Conservation (phyloP, 2,113 vertebrate species). For the Ahaetulla prasina region DNA sequence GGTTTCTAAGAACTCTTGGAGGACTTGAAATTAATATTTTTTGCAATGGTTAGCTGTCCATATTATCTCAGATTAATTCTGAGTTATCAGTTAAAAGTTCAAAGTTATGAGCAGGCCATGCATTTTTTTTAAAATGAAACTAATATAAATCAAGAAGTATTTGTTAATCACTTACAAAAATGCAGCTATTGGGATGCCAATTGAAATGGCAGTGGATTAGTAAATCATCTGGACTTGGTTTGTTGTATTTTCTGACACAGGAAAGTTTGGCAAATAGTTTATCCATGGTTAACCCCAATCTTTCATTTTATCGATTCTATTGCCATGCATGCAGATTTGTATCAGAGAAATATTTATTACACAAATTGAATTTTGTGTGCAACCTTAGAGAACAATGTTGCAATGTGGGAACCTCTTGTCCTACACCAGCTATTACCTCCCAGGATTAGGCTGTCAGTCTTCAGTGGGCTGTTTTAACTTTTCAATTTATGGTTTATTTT, state of each 20-base stretch:
- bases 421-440: background rate
- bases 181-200: background rate
- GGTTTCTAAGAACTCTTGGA: background rate
- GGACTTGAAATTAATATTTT: background rate
- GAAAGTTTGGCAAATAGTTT: background rate
- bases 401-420: background rate
- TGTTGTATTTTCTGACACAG: background rate
- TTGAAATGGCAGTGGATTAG: background rate
- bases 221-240: background rate
- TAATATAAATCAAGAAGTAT: background rate
- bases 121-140: background rate
- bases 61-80: background rate
- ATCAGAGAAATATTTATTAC: background rate
- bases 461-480: background rate
- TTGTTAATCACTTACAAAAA: background rate
- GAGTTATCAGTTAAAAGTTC: background rate
- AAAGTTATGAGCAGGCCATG: background rate
- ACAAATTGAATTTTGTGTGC: background rate
- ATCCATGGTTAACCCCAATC: background rate
- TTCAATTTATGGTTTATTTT: background rate
- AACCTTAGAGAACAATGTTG: background rate
- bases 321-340: background rate
- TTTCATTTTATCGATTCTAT: background rate
- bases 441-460: background rate
- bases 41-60: background rate